A percentile compares a stretch with the other conserved stretches of the same genome.
These are phyloP conservation scores for Drosophila sucinea DNA, from an alignment of 1,140 invertebrate species.

Conservation along the genomic window DNA sequence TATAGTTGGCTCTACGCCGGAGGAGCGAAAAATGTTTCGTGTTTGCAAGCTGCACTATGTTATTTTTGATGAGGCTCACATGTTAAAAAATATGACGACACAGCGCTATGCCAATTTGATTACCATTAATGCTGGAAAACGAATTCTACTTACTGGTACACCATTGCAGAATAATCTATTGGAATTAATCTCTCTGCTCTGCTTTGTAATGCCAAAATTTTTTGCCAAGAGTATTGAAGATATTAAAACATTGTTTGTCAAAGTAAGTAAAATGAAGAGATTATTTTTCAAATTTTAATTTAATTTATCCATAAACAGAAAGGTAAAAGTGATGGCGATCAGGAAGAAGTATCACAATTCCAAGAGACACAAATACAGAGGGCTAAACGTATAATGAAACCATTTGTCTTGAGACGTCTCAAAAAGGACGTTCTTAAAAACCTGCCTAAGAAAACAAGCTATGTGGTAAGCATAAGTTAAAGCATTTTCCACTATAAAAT, in stretches of 20 bases:
- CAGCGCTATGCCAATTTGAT: slow-evolving; percentile 94
- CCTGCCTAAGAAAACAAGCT: slow-evolving; percentile 91
- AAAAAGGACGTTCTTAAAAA: slow-evolving; percentile 93
- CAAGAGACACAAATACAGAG: slow-evolving; percentile 95
- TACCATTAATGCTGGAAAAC: slow-evolving; percentile 92
- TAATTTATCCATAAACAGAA: slow-evolving; percentile 44
- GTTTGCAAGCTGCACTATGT: slow-evolving; percentile 95
- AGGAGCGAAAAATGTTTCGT: slow-evolving; percentile 96
- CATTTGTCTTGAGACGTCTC: slow-evolving; percentile 95
- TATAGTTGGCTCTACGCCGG: slow-evolving; percentile 91
- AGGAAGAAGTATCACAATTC: slow-evolving; percentile 89
- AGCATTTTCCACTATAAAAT: background rate
- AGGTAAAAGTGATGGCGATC: slow-evolving; percentile 82
- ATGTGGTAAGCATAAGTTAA: slow-evolving; percentile 83
- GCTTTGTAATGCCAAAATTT: slow-evolving; percentile 98
- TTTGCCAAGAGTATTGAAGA: slow-evolving; percentile 95
- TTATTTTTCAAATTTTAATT: background rate
- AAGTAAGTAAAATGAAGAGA: slow-evolving; percentile 50
- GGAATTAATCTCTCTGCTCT: slow-evolving; percentile 96
- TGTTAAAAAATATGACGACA: slow-evolving; percentile 98
- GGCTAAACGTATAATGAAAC: slow-evolving; percentile 97
- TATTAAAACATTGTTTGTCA: slow-evolving; percentile 94
- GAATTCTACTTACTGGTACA: slow-evolving; percentile 95
- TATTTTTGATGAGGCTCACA: slow-evolving; percentile 98
- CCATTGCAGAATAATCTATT: slow-evolving; percentile 98